Evolutionary conservation across 2,888 invertebrate genomes (phyloP).

Genomic region (Unio pictorum): DNA sequence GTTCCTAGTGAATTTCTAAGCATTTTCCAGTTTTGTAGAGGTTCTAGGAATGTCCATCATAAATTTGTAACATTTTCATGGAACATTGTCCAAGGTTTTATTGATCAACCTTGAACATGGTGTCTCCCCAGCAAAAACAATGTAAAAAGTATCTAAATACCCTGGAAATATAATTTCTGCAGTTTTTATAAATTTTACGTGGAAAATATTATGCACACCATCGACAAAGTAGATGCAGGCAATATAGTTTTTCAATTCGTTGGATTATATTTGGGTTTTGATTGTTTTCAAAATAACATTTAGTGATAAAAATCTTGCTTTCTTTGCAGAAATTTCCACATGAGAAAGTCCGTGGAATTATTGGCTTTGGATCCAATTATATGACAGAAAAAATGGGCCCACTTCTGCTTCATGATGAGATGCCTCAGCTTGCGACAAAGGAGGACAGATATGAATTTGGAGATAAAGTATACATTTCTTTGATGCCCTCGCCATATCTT

Average conservation of each 20-base stretch:
- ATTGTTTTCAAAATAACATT: no score
- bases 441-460: conserved; percentile 40
- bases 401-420: conserved; percentile 21
- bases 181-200: neutral
- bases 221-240: no score
- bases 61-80: no score
- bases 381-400: conserved; percentile 31
- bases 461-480: conserved; percentile 30
- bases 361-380: conserved; percentile 40
- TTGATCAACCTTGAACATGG: no score
- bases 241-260: no score
- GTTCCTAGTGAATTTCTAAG: no score
- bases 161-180: neutral
- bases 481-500: neutral
- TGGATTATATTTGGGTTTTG: no score
- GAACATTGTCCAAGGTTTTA: no score
- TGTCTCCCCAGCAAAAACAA: no score
- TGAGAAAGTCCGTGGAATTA: conserved; percentile 32
- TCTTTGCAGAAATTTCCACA: conserved; percentile 27
- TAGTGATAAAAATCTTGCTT: neutral
- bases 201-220: neutral
- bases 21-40: no score
- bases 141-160: no score
- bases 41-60: no score
- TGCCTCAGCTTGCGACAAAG: conserved; percentile 34